Conservation (phyloP, 2,113 vertebrate species). For the Callipepla squamata region DNA sequence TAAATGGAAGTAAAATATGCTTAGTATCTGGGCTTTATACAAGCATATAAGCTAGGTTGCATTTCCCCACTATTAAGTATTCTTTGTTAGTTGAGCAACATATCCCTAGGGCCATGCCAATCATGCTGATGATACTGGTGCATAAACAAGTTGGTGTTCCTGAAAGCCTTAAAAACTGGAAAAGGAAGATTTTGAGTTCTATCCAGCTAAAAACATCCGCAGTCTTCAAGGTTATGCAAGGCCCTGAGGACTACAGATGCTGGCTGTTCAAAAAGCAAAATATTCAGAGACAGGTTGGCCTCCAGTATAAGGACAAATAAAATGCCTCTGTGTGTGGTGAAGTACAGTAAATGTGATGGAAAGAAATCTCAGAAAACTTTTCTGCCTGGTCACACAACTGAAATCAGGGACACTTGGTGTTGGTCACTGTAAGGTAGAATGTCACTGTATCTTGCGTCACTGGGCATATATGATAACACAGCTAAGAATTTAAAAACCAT, state of each 20-base stretch:
- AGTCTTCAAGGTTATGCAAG: conserved; percentile 40
- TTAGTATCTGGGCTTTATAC: background rate
- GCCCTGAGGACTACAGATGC: conserved; percentile 45
- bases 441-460: background rate
- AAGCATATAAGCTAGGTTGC: background rate
- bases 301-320: conserved; percentile 49
- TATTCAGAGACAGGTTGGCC: conserved; percentile 31
- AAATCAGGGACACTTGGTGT: background rate
- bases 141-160: background rate
- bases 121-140: background rate
- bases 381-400: background rate
- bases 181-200: conserved; percentile 3
- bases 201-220: conserved; percentile 46
- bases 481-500: background rate
- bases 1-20: background rate
- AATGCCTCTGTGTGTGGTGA: conserved; percentile 39
- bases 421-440: background rate
- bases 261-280: conserved; percentile 28
- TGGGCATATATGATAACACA: background rate
- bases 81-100: background rate
- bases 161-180: conserved; percentile 9
- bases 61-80: background rate
- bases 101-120: background rate
- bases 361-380: background rate
- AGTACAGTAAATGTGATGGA: background rate